Conservation (phyloP, 1,140 invertebrate genomes). For the Tetramorium parvispinum region DNA sequence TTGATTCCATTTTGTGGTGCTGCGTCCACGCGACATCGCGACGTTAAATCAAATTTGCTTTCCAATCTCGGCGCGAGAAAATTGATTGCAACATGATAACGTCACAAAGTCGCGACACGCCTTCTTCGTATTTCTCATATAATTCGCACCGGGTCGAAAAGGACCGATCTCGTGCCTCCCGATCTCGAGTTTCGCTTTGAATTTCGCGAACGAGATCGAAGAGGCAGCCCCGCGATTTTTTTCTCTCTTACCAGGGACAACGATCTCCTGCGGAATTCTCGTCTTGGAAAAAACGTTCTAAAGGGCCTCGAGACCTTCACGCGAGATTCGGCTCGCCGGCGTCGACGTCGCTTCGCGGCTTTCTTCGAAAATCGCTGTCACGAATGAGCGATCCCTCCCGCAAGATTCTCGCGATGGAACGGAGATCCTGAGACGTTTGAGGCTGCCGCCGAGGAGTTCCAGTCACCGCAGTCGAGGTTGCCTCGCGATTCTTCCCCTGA, state of each 20-base stretch:
- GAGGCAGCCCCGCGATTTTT: neutral
- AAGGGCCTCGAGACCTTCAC: neutral
- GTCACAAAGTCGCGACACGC: neutral
- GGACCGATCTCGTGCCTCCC: neutral
- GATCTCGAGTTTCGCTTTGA: neutral
- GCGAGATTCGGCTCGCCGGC: neutral
- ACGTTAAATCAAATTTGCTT: slow-evolving; percentile 45
- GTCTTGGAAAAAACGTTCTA: neutral
- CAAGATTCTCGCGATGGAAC: neutral
- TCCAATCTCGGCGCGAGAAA: slow-evolving; percentile 27
- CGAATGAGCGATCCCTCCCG: neutral
- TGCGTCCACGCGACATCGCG: neutral
- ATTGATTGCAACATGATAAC: neutral
- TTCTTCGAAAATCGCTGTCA: neutral
- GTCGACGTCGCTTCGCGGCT: neutral
- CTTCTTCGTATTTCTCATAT: slow-evolving; percentile 9
- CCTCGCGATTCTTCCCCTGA: neutral
- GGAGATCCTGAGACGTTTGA: neutral
- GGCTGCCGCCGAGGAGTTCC: neutral
- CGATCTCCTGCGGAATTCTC: neutral
- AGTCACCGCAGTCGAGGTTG: neutral
- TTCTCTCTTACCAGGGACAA: neutral
- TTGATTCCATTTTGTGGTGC: neutral
- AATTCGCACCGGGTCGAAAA: neutral
- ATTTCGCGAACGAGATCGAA: neutral